phyloP scores from a whole-genome alignment of 2,113 vertebrate genomes.

The Myotis yumanensis region DNA sequence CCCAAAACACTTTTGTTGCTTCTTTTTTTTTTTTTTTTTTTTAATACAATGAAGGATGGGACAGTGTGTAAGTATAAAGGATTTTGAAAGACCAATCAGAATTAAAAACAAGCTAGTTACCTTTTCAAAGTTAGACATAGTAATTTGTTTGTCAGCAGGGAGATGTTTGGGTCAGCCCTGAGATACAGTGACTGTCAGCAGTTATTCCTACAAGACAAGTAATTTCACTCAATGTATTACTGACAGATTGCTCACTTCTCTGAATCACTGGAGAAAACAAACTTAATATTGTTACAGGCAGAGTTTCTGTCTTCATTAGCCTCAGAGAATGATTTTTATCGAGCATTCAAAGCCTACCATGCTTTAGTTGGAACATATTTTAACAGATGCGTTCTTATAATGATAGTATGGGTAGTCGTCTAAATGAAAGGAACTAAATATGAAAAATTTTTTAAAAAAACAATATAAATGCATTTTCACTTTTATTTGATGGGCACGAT shows the following conservation, averaged over 20 bases:
- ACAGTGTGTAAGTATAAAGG: slow-evolving; percentile 84
- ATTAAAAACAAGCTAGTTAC: slow-evolving; percentile 90
- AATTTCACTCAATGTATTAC: slow-evolving; percentile 96
- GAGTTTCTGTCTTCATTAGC: slow-evolving; percentile 98
- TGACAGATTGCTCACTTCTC: slow-evolving; percentile 98
- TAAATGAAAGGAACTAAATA: slow-evolving; percentile 79
- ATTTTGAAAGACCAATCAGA: slow-evolving; percentile 89
- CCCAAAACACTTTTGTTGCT: slow-evolving; percentile 16
- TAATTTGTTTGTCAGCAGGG: slow-evolving; percentile 98
- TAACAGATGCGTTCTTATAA: slow-evolving; percentile 81
- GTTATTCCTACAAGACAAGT: slow-evolving; percentile 91
- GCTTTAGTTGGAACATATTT: slow-evolving; percentile 83
- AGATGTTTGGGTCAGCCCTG: slow-evolving; percentile 89
- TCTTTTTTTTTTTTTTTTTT: slow-evolving; percentile 54
- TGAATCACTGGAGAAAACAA: slow-evolving; percentile 93
- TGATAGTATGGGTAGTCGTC: slow-evolving; percentile 76
- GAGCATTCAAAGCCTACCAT: slow-evolving; percentile 83
- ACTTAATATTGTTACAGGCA: slow-evolving; percentile 92
- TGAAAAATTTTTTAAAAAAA: slow-evolving; percentile 63
- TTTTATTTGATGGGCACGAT: slow-evolving; percentile 72
- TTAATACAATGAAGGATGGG: slow-evolving; percentile 61
- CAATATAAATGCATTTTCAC: slow-evolving; percentile 73
- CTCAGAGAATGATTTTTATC: slow-evolving; percentile 89
- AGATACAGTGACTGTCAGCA: slow-evolving; percentile 92
- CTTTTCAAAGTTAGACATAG: slow-evolving; percentile 90